A percentile compares a stretch with the other conserved stretches of the same genome.
These are phyloP conservation scores for Craniophora ligustri DNA, from an alignment of 2,888 invertebrate genomes.

Conservation along the genomic window DNA sequence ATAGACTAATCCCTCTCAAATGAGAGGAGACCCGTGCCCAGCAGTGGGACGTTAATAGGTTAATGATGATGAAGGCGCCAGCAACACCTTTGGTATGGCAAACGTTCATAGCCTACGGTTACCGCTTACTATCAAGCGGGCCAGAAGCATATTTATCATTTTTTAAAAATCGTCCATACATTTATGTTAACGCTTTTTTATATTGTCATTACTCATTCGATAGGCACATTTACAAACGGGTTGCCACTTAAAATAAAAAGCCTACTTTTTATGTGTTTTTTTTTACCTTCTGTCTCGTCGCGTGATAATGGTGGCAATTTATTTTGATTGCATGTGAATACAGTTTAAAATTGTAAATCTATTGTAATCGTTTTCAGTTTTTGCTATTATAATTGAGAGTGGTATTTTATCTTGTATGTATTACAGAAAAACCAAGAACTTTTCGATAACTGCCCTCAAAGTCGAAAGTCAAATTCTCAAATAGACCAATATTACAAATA, in stretches of 20 bases:
- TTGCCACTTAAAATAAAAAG: slow-evolving; percentile 27
- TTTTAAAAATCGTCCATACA: slow-evolving; percentile 19
- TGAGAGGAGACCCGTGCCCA: too few species aligned
- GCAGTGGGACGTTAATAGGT: too few species aligned
- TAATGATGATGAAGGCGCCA: too few species aligned
- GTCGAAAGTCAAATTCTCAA: too few species aligned
- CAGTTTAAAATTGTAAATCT: slow-evolving; percentile 24
- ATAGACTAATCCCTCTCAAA: too few species aligned
- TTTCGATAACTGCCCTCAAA: too few species aligned
- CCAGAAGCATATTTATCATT: slow-evolving; percentile 5
- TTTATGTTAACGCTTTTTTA: slow-evolving; percentile 24
- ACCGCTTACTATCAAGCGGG: too few species aligned
- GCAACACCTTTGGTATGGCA: too few species aligned
- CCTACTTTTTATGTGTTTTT: slow-evolving; percentile 25
- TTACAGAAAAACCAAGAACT: too few species aligned
- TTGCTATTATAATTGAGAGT: slow-evolving; percentile 11
- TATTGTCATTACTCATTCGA: slow-evolving; percentile 31
- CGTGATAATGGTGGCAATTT: slow-evolving; percentile 29
- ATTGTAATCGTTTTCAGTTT: slow-evolving; percentile 4
- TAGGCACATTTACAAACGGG: background rate
- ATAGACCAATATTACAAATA: too few species aligned
- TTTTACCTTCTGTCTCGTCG: slow-evolving; percentile 6
- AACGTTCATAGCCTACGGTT: too few species aligned
- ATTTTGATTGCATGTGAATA: slow-evolving; percentile 22
- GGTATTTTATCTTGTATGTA: background rate